Evolutionary conservation across 2,113 vertebrate species (phyloP), one percentile per base, ranked within the genome.

Genomic region (Eclectus roratus): DNA sequence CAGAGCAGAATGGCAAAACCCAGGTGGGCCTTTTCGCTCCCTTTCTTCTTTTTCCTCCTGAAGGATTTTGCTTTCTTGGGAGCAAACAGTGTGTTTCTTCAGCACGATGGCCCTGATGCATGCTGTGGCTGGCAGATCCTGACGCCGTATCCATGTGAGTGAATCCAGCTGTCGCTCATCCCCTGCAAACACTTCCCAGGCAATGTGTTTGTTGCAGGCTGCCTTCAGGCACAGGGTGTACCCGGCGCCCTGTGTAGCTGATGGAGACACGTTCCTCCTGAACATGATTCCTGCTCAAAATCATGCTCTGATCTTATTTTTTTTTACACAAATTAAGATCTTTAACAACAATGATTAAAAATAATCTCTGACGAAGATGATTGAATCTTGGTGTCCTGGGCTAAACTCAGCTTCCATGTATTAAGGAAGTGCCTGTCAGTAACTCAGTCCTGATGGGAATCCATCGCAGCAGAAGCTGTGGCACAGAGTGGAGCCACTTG

Each of bases 41-140:
- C 35, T 27, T 24, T 23, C 39, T 44, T 77, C 20, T 52, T 66
- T 41, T 46, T 29, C 35, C 10, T 61, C 6, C 0, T 37, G 17
- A 53, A 12, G 11, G 14, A n/a, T 78, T 83, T 76, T 84, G 18
- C 60, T 65, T 64, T 28, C 61, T 35, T 47, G 24, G 53, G 46
- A 80, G 47, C 29, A 37, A 80, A 39, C 6, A 18, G 9, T 21
- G 11, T 15, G 21, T 33, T 64, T 81, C 44, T 78, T 64, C n/a
- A n/a, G 4, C 11, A 2, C 24, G 33, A 52, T 39, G 60, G 61
- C 55, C 56, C 41, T 74, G 71, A 56, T 18, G 35, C 0, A 0
- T 17, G 37, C 63, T 63, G n/a, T 33, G 63, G 33, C 23, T 88
- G 55, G 46, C 13, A 68, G 33, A 44, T 18, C 64, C 31, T 35